A percentile compares a stretch with the other conserved stretches of the same genome.
Evolutionary conservation across 2,797 vertebrate species (phyloP).

Genomic region (Pteronotus mesoamericanus): DNA sequence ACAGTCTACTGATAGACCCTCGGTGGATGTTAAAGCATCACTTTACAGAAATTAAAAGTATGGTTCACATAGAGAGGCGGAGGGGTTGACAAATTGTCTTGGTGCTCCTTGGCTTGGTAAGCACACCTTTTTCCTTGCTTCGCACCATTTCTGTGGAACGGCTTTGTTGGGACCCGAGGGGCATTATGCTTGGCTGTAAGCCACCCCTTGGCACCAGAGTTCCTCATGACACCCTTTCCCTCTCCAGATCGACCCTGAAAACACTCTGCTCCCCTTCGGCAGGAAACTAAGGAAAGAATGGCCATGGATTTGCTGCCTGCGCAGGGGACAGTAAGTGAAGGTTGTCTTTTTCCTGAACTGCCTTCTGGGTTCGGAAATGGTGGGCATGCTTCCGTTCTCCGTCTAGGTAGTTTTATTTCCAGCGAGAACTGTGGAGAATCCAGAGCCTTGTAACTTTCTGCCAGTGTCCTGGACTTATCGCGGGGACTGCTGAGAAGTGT

Average conservation of each 20-base stretch:
- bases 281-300: slow-evolving; percentile 24
- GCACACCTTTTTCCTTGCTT: not conserved
- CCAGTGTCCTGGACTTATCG: not conserved
- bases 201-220: not conserved
- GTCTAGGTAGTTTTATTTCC: not conserved
- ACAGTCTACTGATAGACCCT: not conserved
- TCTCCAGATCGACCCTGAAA: not conserved
- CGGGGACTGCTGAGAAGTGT: not conserved
- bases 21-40: not conserved
- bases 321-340: slow-evolving; percentile 16
- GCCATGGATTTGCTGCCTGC: slow-evolving; percentile 34
- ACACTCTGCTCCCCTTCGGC: not conserved
- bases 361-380: not conserved
- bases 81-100: not conserved
- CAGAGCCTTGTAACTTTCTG: not conserved
- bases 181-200: not conserved
- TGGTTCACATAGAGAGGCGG: not conserved
- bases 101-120: not conserved
- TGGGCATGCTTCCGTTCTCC: not conserved
- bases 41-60: not conserved
- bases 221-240: not conserved
- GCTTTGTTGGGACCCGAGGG: not conserved
- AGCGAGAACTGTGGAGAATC: not conserved
- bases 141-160: not conserved
- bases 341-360: not conserved